phyloP scores from a whole-genome alignment of 2,113 vertebrate genomes.

The Sylvietta virens region DNA sequence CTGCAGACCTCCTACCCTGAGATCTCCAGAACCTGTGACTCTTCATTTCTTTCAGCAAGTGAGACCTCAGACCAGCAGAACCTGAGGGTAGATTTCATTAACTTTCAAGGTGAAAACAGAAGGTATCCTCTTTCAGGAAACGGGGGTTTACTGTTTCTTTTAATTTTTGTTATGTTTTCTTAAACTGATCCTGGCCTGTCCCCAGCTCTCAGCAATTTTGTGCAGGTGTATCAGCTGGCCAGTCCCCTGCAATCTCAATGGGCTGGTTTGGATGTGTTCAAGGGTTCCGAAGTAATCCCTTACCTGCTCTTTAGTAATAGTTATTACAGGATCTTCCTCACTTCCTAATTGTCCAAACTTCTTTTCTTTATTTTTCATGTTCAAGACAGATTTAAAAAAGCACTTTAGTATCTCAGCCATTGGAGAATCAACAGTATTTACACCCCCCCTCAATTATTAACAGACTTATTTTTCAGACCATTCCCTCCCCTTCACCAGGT shows the following conservation, averaged over 20 bases:
- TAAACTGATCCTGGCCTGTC: neutral
- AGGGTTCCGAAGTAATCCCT: conserved; percentile 57
- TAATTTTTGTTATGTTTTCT: neutral
- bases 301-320: conserved; percentile 72
- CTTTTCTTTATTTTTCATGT: conserved; percentile 82
- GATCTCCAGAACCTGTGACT: neutral
- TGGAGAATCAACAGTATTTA: conserved; percentile 72
- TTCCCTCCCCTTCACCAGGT: conserved; percentile 47
- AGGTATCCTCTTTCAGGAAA: neutral
- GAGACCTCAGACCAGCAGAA: neutral
- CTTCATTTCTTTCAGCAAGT: neutral
- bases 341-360: conserved; percentile 80
- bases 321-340: conserved; percentile 77
- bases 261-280: conserved; percentile 23
- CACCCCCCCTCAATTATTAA: conserved; percentile 69
- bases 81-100: neutral
- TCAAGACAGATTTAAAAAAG: conserved; percentile 82
- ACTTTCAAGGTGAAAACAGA: neutral
- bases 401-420: conserved; percentile 78
- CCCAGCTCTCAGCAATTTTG: neutral
- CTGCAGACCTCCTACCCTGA: neutral
- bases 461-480: conserved; percentile 48
- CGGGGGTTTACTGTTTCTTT: neutral
- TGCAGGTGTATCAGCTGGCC: neutral
- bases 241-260: neutral